Evolutionary conservation across 1,140 invertebrate species (phyloP), one percentile per base, ranked within the genome.

Genomic region (Amyelois transitella): DNA sequence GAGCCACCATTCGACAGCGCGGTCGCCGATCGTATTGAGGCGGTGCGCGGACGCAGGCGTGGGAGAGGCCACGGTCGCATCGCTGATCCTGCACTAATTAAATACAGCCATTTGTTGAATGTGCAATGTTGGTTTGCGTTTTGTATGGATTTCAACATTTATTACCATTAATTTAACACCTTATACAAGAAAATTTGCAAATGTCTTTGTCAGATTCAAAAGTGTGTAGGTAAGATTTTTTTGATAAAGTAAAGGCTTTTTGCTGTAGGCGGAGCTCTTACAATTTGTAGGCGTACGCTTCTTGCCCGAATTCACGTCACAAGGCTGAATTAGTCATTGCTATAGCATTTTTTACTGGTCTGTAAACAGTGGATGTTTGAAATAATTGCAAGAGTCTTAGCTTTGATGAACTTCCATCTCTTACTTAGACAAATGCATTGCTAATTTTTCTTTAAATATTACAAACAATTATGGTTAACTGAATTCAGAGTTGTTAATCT

Each of bases 241-340:
- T 38, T 38, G n/a, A 14, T 6, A 8, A 8, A 14, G 17, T 32
- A 65, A 58, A 54, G 44, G 10, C 14, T 78, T 82, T 76, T 77
- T 76, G 53, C 60, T 60, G 83, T 86, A 72, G 83, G 81, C 83
- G 81, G 83, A 77, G 81, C 83, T 57, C 64, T 53, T 75, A 75
- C 64, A 69, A 75, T 62, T 72, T 72, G 82, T 81, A 77, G 82
- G 80, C 79, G 82, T 66, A 70, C n/a, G 47, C 76, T 68, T 61
- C 60, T 60, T 53, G 44, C 21, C 7, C 53, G 54, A 51, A 48
- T 32, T 58, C 51, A 61, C 72, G 66, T 66, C 69, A 77, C 77
- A 81, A 84, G 77, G 77, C 43, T 68, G 58, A 21, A 66, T 76
- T 72, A 76, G 53, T 76, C 70, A 76, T 60, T 69, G 59, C 58